Evolutionary conservation across 2,113 vertebrate species (phyloP).

Genomic region (Holacanthus passer): DNA sequence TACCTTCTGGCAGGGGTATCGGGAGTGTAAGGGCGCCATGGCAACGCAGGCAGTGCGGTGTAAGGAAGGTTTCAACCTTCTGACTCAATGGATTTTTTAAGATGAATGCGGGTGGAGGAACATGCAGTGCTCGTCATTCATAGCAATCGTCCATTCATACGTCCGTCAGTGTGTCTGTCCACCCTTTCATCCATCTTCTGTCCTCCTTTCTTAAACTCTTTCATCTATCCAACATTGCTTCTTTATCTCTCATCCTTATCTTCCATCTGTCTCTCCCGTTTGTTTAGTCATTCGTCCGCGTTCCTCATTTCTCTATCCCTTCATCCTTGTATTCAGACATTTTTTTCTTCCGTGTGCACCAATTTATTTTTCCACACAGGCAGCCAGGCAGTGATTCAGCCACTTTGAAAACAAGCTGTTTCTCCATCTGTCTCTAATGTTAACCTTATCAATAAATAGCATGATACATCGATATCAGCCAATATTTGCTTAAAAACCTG

Average conservation of each 20-base stretch:
- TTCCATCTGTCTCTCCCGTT: background rate
- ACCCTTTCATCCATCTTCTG: background rate
- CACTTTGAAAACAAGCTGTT: background rate
- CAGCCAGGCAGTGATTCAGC: background rate
- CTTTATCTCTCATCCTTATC: background rate
- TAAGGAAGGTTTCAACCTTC: background rate
- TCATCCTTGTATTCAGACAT: background rate
- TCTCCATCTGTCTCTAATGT: background rate
- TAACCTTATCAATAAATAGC: background rate
- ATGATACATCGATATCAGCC: background rate
- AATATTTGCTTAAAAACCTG: no score
- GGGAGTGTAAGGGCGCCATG: conserved; percentile 38
- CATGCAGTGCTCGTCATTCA: background rate
- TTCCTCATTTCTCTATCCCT: background rate
- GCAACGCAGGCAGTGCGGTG: conserved; percentile 24
- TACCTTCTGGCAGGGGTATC: conserved; percentile 8
- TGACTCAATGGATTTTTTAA: background rate
- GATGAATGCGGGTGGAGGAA: background rate
- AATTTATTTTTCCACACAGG: background rate
- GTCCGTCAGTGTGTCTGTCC: background rate
- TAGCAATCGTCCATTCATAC: background rate
- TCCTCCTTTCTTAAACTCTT: background rate
- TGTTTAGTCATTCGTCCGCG: no score
- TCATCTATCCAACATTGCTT: background rate
- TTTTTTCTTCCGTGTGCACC: background rate